These are phyloP conservation scores for Choreutis nemorana DNA, from an alignment of 2,888 invertebrate genomes.

Conservation along the genomic window DNA sequence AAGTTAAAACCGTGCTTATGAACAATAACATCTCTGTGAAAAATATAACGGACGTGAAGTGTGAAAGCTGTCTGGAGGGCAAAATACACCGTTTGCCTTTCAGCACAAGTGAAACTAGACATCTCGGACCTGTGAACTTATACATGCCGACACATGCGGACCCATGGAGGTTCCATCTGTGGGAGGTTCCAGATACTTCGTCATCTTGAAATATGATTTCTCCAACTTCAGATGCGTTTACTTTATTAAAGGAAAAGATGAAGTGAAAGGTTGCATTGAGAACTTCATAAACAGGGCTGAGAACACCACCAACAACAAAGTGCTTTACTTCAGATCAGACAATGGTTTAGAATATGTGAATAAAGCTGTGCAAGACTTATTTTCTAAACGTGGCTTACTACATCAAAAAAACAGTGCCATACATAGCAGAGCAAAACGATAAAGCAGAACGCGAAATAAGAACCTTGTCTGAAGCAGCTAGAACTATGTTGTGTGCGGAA, in stretches of 20 bases:
- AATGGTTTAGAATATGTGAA: slow-evolving; percentile 21
- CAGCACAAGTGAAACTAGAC: slow-evolving; percentile 10
- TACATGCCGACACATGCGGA: slow-evolving; percentile 16
- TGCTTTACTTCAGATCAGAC: slow-evolving; percentile 17
- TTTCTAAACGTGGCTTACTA: slow-evolving; percentile 14
- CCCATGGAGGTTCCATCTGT: slow-evolving; percentile 14
- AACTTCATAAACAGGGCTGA: slow-evolving; percentile 14
- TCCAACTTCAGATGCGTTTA: slow-evolving; percentile 9
- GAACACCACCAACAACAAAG: slow-evolving; percentile 16
- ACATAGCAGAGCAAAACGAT: slow-evolving; percentile 30
- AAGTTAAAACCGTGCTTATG: slow-evolving; percentile 7
- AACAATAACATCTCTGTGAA: slow-evolving; percentile 13
- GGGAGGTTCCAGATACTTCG: slow-evolving; percentile 10
- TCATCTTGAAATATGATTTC: slow-evolving; percentile 10
- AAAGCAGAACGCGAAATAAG: slow-evolving; percentile 24
- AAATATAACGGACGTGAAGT: slow-evolving; percentile 3
- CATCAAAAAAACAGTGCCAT: slow-evolving; percentile 19
- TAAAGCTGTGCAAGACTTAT: slow-evolving; percentile 13
- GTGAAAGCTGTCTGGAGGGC: slow-evolving; percentile 13
- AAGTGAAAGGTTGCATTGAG: slow-evolving; percentile 8
- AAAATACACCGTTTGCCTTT: slow-evolving; percentile 14
- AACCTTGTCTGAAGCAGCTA: slow-evolving; percentile 22
- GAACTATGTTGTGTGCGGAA: slow-evolving; percentile 11
- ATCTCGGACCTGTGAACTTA: slow-evolving; percentile 12
- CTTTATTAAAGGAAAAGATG: slow-evolving; percentile 10